Percentiles rank a stretch among this genome's conserved stretches.
Conservation (phyloP, 2,888 invertebrate species). For the Cheilosia soror region DNA sequence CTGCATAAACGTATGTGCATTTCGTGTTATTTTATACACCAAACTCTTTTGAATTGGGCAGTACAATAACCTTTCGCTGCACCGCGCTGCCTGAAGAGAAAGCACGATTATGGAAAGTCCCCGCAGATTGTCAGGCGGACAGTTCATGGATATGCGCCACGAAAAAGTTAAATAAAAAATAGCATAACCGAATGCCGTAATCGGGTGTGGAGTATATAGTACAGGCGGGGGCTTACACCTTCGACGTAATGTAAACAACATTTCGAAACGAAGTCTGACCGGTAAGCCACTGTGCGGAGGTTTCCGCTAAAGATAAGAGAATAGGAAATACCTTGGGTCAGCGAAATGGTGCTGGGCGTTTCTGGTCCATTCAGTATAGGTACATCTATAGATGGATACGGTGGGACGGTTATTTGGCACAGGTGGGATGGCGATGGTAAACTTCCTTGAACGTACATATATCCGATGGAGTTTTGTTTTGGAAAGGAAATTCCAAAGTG, state of each 20-base stretch:
- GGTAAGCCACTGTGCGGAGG: slow-evolving; percentile 47
- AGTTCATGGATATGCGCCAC: slow-evolving; percentile 36
- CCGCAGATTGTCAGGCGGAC: slow-evolving; percentile 38
- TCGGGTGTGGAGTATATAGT: slow-evolving; percentile 24
- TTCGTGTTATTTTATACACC: slow-evolving; percentile 49
- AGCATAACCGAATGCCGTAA: slow-evolving; percentile 59
- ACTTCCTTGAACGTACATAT: slow-evolving; percentile 25
- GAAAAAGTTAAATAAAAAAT: slow-evolving; percentile 9
- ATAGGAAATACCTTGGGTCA: slow-evolving; percentile 63
- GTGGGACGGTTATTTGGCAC: slow-evolving; percentile 37
- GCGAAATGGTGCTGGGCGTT: slow-evolving; percentile 36
- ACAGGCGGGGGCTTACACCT: slow-evolving; percentile 40
- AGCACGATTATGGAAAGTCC: slow-evolving; percentile 63
- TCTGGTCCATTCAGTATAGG: slow-evolving; percentile 12
- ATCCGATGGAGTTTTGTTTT: not conserved
- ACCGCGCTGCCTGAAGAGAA: slow-evolving; percentile 58
- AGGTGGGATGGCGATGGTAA: slow-evolving; percentile 33
- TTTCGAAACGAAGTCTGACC: slow-evolving; percentile 52
- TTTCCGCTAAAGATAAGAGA: slow-evolving; percentile 65
- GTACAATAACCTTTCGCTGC: slow-evolving; percentile 73
- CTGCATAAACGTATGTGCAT: slow-evolving; percentile 57
- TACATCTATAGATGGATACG: not conserved
- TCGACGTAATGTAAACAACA: slow-evolving; percentile 45
- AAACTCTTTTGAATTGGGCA: slow-evolving; percentile 72
- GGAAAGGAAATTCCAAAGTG: slow-evolving; percentile 12